Conservation (phyloP, 2,888 invertebrate species). For the Diadegma fenestrale region DNA sequence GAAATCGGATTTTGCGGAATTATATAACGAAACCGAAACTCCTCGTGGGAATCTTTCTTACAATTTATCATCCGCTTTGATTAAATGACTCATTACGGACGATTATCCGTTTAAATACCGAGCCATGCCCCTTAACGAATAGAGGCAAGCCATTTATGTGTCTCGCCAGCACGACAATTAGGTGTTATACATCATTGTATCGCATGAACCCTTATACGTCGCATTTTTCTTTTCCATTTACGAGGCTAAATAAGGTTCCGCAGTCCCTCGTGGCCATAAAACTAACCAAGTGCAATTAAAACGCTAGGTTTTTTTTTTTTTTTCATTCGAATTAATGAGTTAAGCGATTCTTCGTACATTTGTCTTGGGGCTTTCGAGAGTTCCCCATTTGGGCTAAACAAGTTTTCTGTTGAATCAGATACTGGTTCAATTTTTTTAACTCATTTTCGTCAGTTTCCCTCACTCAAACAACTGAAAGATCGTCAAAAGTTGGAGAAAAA, state of each 20-base stretch:
- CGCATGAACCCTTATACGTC: neutral
- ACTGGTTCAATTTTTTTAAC: no score
- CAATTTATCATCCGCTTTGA: constrained; percentile 1
- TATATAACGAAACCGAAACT: neutral
- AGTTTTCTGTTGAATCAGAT: no score
- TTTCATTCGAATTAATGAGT: neutral
- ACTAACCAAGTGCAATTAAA: constrained; percentile 14
- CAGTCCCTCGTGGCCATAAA: neutral
- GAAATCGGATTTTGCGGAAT: neutral
- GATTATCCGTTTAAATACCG: constrained; percentile 32
- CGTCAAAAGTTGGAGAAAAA: no score
- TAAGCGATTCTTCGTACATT: neutral
- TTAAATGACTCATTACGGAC: constrained; percentile 29
- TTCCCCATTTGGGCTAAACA: no score
- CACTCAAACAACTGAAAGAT: no score
- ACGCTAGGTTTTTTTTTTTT: constrained; percentile 3
- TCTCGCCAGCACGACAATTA: constrained; percentile 34
- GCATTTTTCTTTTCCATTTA: constrained; percentile 16
- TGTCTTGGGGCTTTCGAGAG: neutral
- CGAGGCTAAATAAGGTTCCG: constrained; percentile 2
- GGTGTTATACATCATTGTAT: constrained; percentile 15
- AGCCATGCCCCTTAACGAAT: neutral
- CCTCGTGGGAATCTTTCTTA: neutral
- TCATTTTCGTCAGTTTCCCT: no score
- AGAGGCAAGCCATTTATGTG: constrained; percentile 3